phyloP scores from a whole-genome alignment of 2,113 vertebrate species.

The Lates calcarifer region DNA sequence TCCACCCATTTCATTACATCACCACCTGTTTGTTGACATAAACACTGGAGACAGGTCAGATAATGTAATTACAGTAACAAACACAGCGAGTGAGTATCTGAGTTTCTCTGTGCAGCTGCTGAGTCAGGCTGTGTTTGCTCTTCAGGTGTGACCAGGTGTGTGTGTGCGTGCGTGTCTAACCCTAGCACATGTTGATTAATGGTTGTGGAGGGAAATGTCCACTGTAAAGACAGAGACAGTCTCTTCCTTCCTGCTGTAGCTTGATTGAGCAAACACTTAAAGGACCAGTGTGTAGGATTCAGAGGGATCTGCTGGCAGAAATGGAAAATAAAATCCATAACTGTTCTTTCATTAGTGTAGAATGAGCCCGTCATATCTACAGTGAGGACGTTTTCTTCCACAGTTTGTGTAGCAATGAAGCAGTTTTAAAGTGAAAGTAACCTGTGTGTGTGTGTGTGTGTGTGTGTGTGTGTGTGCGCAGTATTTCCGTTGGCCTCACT shows the following conservation, averaged over 20 bases:
- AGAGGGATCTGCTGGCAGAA: too few species aligned
- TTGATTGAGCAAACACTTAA: too few species aligned
- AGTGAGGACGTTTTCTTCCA: too few species aligned
- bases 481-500: slow-evolving; percentile 93
- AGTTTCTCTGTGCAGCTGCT: slow-evolving; percentile 6
- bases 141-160: slow-evolving; percentile 61
- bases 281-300: too few species aligned
- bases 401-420: too few species aligned
- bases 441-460: slow-evolving; percentile 8
- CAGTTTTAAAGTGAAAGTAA: not conserved
- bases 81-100: not conserved
- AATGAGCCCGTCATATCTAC: too few species aligned
- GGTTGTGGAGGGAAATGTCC: not conserved
- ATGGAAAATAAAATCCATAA: too few species aligned
- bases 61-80: not conserved
- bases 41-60: not conserved
- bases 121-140: slow-evolving; percentile 64
- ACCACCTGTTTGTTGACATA: slow-evolving; percentile 26
- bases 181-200: not conserved
- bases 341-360: too few species aligned
- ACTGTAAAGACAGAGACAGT: not conserved
- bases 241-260: not conserved
- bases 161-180: slow-evolving; percentile 1
- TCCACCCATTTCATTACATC: not conserved
- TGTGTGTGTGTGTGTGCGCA: slow-evolving; percentile 60